Base-by-base conservation (phyloP, 2,797 vertebrate species). In the Sebastes flavidus region DNA sequence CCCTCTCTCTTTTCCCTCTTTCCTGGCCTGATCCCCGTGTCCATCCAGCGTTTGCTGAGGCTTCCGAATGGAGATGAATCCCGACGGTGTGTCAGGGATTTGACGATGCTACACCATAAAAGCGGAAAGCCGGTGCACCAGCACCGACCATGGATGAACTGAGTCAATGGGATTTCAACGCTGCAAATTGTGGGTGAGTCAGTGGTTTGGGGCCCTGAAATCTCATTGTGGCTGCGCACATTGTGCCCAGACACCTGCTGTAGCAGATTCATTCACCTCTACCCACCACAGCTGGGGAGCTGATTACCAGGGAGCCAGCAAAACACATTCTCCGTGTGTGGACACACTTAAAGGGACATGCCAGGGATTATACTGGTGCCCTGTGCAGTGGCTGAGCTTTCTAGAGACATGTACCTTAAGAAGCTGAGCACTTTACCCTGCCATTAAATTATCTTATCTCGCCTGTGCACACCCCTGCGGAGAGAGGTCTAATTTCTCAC, bases 21-120 rank as follows among this genome's bases (percentile, higher is more conserved):
- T 81, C 73, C 68, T 58, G 66, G 78, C 79, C 88, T 93, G 89
- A 94, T 92, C 92, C 86, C 87, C 70, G 69, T 90, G 91, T 93
- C 89, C 86, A 89, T 92, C 92, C 90, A 42, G 65, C 80, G 68
- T 94, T 94, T 91, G 94, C 91, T 94, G 93, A 94, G 90, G 84
- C 89, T 84, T 87, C 89, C 54, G 74, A 93, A 91, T 76, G 88
- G 83, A 83, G 88, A 92, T 91, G 93, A 94, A 94, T 93, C 88
- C 83, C 6, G 69, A 79, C 72, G 72, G 82, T 78, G 92, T 88
- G 93, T 87, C 72, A 80, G 84, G 91, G 93, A 93, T 95, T 94
- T 93, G 82, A 87, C 85, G 59, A 86, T 63, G 75, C 85, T 29
- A 77, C 72, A 55, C 78, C 76, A 84, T 85, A 78, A 91, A 93